Base-by-base conservation (phyloP, 2,888 invertebrate genomes). In the Papilio demoleus region DNA sequence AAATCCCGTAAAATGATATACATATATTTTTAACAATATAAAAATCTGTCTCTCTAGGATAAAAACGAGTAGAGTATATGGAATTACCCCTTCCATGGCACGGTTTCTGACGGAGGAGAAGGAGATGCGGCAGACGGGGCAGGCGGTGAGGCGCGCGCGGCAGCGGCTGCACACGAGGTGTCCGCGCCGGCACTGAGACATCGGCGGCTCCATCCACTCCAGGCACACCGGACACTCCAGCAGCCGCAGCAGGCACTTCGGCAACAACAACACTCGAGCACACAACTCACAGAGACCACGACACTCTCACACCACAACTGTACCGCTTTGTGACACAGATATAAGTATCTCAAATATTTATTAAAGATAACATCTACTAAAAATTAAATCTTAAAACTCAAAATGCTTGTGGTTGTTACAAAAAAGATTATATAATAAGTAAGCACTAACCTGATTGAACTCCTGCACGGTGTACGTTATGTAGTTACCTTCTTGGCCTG, bases 211-310 rank as follows among this genome's bases (percentile, higher is more conserved):
- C 84, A 94, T 94, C 83, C 93, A 93, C 78, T 95, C 95, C 78
- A 94, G 86, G 81, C 95, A 95, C 74, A 95, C 93, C 22, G 95
- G 95, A 74, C 95, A 95, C 79, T 95, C 95, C 77, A 95, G 83
- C 75, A 92, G 77, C 0, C 91, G 86, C 31, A 93, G 85, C 74
- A 91, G 77, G 71, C 82, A 86, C 91, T 93, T 74, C n/a, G n/a
- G n/a, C n/a, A n/a, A n/a, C n/a, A n/a, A n/a, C n/a, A n/a, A n/a
- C n/a, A n/a, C n/a, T n/a, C n/a, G n/a, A n/a, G 8, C 22, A 42
- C 24, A 60, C 6, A 9, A 56, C 22, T 17, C n/a, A 27, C 19
- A 59, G n/a, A 42, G 9, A 3, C 9, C 38, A 19, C 17, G 11
- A 11, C 9, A n/a, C 11, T 6, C 9, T 27, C 53, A 50, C 19